phyloP scores from a whole-genome alignment of 2,888 invertebrate genomes.

The Sympetrum striolatum region DNA sequence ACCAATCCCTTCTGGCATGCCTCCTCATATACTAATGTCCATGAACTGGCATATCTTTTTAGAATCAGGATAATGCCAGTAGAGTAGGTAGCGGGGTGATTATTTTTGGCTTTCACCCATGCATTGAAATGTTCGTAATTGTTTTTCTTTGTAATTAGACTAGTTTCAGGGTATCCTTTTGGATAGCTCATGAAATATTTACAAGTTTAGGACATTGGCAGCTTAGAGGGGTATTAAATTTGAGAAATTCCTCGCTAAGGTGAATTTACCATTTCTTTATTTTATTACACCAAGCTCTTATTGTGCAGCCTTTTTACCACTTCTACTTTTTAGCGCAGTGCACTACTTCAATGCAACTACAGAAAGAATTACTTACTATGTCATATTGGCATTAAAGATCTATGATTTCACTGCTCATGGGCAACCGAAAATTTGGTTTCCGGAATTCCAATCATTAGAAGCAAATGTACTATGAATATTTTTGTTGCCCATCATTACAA shows the following conservation, averaged over 20 bases:
- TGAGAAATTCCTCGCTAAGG: not conserved
- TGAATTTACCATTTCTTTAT: not conserved
- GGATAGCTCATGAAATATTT: not conserved
- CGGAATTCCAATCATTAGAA: not conserved
- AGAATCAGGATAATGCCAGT: not conserved
- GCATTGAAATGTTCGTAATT: not conserved
- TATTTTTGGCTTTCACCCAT: slow-evolving; percentile 1
- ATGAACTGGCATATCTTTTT: not conserved
- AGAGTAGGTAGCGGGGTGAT: slow-evolving; percentile 18
- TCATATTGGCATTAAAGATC: not conserved
- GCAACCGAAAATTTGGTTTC: not conserved
- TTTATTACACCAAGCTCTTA: slow-evolving; percentile 15
- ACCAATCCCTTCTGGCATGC: slow-evolving; percentile 39
- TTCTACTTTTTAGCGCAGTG: slow-evolving; percentile 31
- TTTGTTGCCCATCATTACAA: not conserved
- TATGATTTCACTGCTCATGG: not conserved
- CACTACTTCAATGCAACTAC: slow-evolving; percentile 27
- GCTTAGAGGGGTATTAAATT: not conserved
- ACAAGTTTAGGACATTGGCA: not conserved
- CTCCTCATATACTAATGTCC: not conserved
- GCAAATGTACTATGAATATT: not conserved
- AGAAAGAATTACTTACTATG: slow-evolving; percentile 1
- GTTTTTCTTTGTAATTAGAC: not conserved
- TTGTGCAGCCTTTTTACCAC: slow-evolving; percentile 19
- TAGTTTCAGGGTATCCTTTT: not conserved